These are phyloP conservation scores for Drosophila yakuba DNA, from an alignment of 1,140 invertebrate species.

Conservation along the genomic window DNA sequence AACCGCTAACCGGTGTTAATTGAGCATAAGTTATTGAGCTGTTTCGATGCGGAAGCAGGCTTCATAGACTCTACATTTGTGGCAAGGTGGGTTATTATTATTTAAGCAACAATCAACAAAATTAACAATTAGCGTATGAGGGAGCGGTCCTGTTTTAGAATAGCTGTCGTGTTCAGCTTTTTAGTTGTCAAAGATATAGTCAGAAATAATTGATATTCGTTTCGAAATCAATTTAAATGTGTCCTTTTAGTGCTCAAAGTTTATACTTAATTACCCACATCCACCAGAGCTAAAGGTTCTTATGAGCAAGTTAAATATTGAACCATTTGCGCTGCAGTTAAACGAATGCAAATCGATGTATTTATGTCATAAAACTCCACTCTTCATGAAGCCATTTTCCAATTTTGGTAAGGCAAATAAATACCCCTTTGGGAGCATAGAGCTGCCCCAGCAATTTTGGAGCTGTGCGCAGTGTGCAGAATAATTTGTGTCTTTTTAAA, in stretches of 20 bases:
- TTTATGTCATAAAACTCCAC: neutral
- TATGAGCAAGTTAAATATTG: neutral
- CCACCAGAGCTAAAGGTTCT: no score
- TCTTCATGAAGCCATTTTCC: slow-evolving; percentile 8
- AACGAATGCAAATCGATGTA: neutral
- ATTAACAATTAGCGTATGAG: neutral
- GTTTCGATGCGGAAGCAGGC: slow-evolving; percentile 3
- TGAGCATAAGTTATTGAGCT: slow-evolving; percentile 46
- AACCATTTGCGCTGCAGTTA: neutral
- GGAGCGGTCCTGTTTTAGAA: no score
- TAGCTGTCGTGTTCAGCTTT: no score
- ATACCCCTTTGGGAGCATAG: slow-evolving; percentile 41
- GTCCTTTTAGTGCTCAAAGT: no score
- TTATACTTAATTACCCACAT: no score
- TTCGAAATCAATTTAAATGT: no score
- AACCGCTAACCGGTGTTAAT: slow-evolving; percentile 46
- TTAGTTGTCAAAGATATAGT: no score
- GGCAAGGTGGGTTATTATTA: neutral
- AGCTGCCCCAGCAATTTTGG: slow-evolving; percentile 59
- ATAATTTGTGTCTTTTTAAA: slow-evolving; percentile 82
- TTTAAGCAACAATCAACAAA: neutral
- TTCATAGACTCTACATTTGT: slow-evolving; percentile 20
- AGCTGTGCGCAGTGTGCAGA: slow-evolving; percentile 23
- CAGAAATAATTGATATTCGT: no score
- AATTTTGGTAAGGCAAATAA: slow-evolving; percentile 1